Percentiles rank a stretch among this genome's conserved stretches.
Conservation (phyloP, 2,113 vertebrate species). For the Centropristis striata region DNA sequence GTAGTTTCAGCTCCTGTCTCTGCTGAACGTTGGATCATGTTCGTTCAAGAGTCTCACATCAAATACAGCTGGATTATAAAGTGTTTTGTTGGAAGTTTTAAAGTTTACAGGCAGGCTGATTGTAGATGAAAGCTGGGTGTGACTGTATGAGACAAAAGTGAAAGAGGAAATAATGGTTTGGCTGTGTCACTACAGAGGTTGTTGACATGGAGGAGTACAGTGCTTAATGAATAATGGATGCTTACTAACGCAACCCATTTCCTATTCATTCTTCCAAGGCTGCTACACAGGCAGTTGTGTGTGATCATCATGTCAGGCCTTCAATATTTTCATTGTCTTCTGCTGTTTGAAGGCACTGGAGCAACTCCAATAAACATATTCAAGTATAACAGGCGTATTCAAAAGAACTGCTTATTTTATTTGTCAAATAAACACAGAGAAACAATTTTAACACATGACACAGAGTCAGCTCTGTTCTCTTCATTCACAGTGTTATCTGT, state of each 20-base stretch:
- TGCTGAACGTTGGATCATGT: background rate
- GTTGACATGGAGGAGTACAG: slow-evolving; percentile 62
- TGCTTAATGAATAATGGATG: slow-evolving; percentile 78
- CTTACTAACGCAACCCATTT: slow-evolving; percentile 67
- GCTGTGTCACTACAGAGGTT: slow-evolving; percentile 62
- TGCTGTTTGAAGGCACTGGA: slow-evolving; percentile 27
- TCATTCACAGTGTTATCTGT: slow-evolving; percentile 19
- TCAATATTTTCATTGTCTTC: slow-evolving; percentile 57
- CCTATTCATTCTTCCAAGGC: slow-evolving; percentile 67
- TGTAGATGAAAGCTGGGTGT: slow-evolving; percentile 16
- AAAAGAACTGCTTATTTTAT: slow-evolving; percentile 19
- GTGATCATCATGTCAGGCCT: slow-evolving; percentile 57
- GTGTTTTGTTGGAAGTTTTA: slow-evolving; percentile 6
- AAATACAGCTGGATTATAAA: slow-evolving; percentile 3
- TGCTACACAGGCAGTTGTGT: slow-evolving; percentile 59
- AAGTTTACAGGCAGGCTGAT: slow-evolving; percentile 19
- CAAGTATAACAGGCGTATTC: slow-evolving; percentile 4
- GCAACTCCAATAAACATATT: slow-evolving; percentile 39
- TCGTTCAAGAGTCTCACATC: slow-evolving; percentile 33
- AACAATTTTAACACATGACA: background rate
- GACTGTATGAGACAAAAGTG: slow-evolving; percentile 4
- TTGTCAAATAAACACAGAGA: slow-evolving; percentile 1
- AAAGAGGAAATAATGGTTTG: slow-evolving; percentile 57
- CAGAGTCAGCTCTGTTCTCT: slow-evolving; percentile 12
- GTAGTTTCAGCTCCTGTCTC: background rate